Evolutionary conservation across 2,888 invertebrate species (phyloP), one percentile per base, ranked within the genome.

Genomic region (Drosophila rellima): DNA sequence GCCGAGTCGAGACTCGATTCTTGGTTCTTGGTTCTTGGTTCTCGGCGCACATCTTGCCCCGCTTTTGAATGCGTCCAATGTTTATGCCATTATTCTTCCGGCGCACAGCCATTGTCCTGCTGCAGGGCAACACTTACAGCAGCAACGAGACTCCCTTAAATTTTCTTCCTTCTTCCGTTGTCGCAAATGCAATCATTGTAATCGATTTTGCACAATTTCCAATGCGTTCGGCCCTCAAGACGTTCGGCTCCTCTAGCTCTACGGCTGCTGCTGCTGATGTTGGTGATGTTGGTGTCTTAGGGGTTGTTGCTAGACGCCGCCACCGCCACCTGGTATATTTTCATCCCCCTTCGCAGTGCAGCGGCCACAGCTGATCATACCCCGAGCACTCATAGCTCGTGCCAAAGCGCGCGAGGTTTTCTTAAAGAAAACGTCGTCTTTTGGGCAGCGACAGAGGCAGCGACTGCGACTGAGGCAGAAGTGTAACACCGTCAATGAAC

Each of bases 161-260:
- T 26, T 3, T 33, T 62, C 45, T 66, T 78, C 71, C 78, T 65
- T 72, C 63, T 81, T 72, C 80, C 85, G 88, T 71, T 80, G 79
- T 88, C 82, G 79, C 77, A 87, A 87, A 82, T 80, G 88, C 85
- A 89, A 87, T 84, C 89, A 89, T 84, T 84, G 89, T 85, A 85
- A 85, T 85, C 85, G 85, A 85, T 85, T 85, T 85, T 85, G 85
- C 85, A 85, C 89, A 85, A 85, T 85, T 89, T 87, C 89, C 77
- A 85, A 87, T 87, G 88, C 80, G 44, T 61, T 73, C 67, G 74
- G 65, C 80, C 68, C 77, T 89, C 69, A 83, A 85, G 89, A 84
- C 74, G 62, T 45, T 70, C 54, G 4, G 13, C 42, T 35, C 59
- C 33, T 52, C 60, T 35, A 13, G 18, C 13, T 18, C 13, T 6